Base-by-base conservation (phyloP, 1,140 invertebrate species). In the Conus ventricosus region DNA sequence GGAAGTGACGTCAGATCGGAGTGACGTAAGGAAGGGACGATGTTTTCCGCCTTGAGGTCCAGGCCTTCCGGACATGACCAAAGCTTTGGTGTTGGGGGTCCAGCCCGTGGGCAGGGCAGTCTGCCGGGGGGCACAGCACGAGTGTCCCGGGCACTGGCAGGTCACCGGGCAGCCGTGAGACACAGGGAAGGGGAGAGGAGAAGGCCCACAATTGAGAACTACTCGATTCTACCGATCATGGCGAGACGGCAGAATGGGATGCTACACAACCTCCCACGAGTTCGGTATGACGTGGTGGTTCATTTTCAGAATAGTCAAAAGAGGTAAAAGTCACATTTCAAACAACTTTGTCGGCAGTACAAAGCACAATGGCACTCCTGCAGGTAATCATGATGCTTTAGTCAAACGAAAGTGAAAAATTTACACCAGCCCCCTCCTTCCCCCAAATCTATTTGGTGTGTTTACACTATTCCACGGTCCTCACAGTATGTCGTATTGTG, bases 91-190 rank as follows among this genome's bases (percentile, higher is more conserved):
- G 80, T 20, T 20, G 80, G 80, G 80, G 80, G 80, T 81, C 51
- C 7, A 81, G 80, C 80, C 80, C 51, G 80, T 5, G 51, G 80
- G 80, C 80, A 81, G 80, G 80, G 80, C 13, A 5, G 80, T 81
- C 53, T 81, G 80, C 5, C 80, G 80, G 80, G 80, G 80, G 80
- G 80, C 80, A 81, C 39, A 81, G 17, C 39, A 81, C 80, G 13
- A 53, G 80, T 8, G 27, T 15, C 7, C 17, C 80, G 27, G 5
- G 27, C 80, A 23, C 39, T 54, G 51, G 23, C 80, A 81, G 39
- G 10, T 6, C 8, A 23, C 51, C 15, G 80, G 80, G 51, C 80
- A 81, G 15, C 13, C 10, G 80, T 54, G 25, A 15, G 10, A 39
- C 8, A 11, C 5, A 25, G 10, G 25, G 76, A 80, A 51, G 25